Evolutionary conservation across 2,113 vertebrate genomes (phyloP), one percentile per base, ranked within the genome.

Genomic region (Sylvia atricapilla): DNA sequence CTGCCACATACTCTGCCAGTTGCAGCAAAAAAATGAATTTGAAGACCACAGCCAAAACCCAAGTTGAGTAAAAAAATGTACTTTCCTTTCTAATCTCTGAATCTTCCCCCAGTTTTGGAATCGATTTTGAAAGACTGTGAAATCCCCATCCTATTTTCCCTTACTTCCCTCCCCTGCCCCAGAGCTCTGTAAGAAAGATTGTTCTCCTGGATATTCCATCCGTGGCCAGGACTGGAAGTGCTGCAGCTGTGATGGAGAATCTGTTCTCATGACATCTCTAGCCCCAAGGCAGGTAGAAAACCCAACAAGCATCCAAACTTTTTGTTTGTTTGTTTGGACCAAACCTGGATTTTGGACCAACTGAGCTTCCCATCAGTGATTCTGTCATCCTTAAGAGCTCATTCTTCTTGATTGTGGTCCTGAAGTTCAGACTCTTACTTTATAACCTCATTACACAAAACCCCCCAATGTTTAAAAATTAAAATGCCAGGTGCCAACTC

Each of bases 171-270:
- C 41, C 43, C 13, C 23, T 21, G 39, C n/a, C 49, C 75, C 50
- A 86, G 92, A 86, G 90, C 80, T 90, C 75, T 81, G 49, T 52
- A 89, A 94, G 95, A 89, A 94, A 82, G 53, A 68, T 92, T 81
- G 31, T 83, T 91, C 90, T 93, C 88, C 68, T 68, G 68, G 90
- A 62, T 81, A 43, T 86, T 89, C 28, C 83, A 96, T 68, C 88
- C 69, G 9, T 25, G 88, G 94, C 92, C 93, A 96, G 89, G 82
- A 69, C 67, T 78, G 80, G 64, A 92, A 97, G 81, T 75, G 22
- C 84, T 94, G 95, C 95, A 96, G 95, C 94, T 96, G 95, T 94
- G 95, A 96, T 92, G 94, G 88, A 3, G 66, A 94, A 94, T 95
- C 93, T 96, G 86, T 97, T 94, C 95, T 97, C 89, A 20, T 81